Conservation (phyloP, 2,888 invertebrate genomes). For the Synergus umbraculus region DNA sequence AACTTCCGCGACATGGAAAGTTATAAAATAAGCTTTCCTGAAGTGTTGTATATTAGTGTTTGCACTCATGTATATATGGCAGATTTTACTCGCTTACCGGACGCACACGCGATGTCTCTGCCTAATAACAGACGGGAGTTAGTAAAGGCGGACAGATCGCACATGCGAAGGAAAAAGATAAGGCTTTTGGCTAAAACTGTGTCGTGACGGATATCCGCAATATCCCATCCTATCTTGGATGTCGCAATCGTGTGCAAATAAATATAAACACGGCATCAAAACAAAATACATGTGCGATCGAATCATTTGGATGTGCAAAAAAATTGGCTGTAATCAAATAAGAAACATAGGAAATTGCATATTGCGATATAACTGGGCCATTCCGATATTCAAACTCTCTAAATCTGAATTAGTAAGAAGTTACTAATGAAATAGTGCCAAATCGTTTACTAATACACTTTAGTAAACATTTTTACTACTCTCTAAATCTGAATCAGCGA, state of each 20-base stretch:
- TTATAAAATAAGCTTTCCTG: slow-evolving; percentile 7
- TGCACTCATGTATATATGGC: slow-evolving; percentile 23
- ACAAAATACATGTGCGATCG: background rate
- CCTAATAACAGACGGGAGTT: slow-evolving; percentile 66
- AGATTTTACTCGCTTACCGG: slow-evolving; percentile 59
- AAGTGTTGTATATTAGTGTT: slow-evolving; percentile 10
- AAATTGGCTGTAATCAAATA: background rate
- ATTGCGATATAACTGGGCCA: background rate
- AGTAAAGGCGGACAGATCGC: slow-evolving; percentile 61
- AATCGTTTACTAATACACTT: too few species aligned
- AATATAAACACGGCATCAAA: background rate
- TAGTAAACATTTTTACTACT: too few species aligned
- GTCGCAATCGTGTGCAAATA: background rate
- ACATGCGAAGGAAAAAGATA: slow-evolving; percentile 70
- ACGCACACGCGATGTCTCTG: slow-evolving; percentile 68
- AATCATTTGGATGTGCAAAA: background rate
- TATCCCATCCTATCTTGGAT: background rate
- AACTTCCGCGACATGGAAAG: slow-evolving; percentile 36
- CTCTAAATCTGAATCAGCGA: too few species aligned
- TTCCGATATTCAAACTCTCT: too few species aligned
- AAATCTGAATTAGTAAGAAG: too few species aligned
- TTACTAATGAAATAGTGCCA: too few species aligned
- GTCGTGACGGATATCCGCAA: slow-evolving; percentile 4
- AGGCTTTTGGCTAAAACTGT: slow-evolving; percentile 61
- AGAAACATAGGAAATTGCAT: slow-evolving; percentile 1